Conservation (phyloP, 1,140 invertebrate species). For the Venturia canescens region DNA sequence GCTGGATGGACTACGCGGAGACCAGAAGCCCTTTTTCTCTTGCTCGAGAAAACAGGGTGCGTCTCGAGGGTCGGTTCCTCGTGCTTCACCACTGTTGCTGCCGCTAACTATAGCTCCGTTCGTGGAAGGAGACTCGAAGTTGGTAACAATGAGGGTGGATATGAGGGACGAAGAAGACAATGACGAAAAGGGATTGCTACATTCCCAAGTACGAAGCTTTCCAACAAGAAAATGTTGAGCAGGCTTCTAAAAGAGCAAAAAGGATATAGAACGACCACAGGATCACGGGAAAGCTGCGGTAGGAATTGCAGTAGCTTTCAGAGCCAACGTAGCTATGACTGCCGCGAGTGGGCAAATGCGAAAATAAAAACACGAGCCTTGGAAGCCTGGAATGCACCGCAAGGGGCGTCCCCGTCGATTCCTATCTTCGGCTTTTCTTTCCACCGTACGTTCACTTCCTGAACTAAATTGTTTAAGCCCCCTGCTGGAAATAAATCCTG, state of each 20-base stretch:
- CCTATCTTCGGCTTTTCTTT: not conserved
- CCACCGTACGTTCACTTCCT: not conserved
- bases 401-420: not conserved
- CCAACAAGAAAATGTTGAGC: conserved; percentile 47
- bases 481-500: no score
- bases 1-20: conserved; percentile 8
- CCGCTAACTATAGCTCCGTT: not conserved
- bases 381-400: conserved; percentile 21
- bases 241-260: conserved; percentile 45
- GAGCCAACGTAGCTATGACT: conserved; percentile 53
- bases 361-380: conserved; percentile 13
- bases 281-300: conserved; percentile 29
- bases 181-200: conserved; percentile 42
- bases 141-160: not conserved
- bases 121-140: not conserved
- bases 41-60: conserved; percentile 3
- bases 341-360: conserved; percentile 1
- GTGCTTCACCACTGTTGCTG: not conserved
- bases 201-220: conserved; percentile 23
- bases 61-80: conserved; percentile 13
- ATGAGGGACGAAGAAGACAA: conserved; percentile 38
- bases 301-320: conserved; percentile 60
- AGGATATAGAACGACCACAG: conserved; percentile 47
- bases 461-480: conserved; percentile 31
- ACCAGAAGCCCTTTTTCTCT: conserved; percentile 2